Evolutionary conservation across 92 coral and sea anemone genomes (phyloP).

Genomic region (Diadumene lineata): DNA sequence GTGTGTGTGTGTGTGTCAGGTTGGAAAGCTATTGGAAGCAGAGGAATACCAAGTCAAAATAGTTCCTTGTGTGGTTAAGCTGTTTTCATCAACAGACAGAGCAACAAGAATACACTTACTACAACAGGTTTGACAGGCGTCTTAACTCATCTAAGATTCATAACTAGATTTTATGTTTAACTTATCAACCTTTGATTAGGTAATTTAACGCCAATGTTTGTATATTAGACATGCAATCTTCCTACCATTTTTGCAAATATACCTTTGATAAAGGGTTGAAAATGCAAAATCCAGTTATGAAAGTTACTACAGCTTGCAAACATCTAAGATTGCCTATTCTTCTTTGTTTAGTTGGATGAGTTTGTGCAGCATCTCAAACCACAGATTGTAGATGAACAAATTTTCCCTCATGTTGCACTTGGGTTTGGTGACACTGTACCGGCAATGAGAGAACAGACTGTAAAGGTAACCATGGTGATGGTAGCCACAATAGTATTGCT

Average conservation of each 20-base stretch:
- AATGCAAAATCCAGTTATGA: no score
- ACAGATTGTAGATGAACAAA: constrained; percentile 91
- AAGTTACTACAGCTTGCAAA: no score
- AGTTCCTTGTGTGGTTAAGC: constrained; percentile 97
- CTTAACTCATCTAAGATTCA: no score
- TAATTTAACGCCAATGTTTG: no score
- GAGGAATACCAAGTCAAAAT: constrained; percentile 93
- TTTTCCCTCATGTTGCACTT: constrained; percentile 95
- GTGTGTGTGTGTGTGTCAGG: constrained; percentile 40
- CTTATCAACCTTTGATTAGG: no score
- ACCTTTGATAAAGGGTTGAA: no score
- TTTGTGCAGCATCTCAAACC: constrained; percentile 94
- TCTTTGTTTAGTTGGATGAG: constrained; percentile 74
- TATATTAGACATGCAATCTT: no score
- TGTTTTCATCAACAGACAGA: constrained; percentile 97
- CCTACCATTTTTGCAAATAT: no score
- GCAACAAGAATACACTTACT: constrained; percentile 96
- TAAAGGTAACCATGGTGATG: constrained; percentile 61
- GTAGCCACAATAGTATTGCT: neutral
- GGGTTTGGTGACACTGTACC: constrained; percentile 98
- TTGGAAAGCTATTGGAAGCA: constrained; percentile 88
- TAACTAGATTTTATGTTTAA: no score
- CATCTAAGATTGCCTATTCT: neutral
- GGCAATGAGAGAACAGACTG: constrained; percentile 98
- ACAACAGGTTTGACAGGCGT: constrained; percentile 70